Evolutionary conservation across 2,888 invertebrate species (phyloP), one percentile per base, ranked within the genome.

Genomic region (Drosophila gaucha): DNA sequence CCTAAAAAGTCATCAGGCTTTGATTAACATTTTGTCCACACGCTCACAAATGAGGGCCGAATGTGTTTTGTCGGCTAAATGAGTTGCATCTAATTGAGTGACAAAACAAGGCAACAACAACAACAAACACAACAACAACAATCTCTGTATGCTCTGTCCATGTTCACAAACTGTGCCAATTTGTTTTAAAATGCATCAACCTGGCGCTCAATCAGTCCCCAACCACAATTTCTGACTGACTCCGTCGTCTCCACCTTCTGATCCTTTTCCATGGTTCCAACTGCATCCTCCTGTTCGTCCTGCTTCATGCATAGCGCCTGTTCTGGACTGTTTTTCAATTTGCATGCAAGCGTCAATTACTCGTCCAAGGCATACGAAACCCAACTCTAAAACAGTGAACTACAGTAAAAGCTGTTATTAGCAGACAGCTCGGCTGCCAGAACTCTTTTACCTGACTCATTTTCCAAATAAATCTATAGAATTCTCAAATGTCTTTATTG

Each of bases 51-150:
- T 82, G 68, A 63, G 57, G 60, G 38, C 43, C 51, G 66, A 80
- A 73, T 69, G 67, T 50, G 60, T 64, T 43, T 36, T 43, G 56
- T 44, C 30, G 31, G 14, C 78, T 78, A 82, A 82, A 82, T 79
- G 82, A 85, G 82, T 82, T 82, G 82, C 83, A 79, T 72, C 88
- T 82, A 87, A 82, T 87, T 85, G 82, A 85, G 86, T 87, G 86
- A 87, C 86, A 80, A 80, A 85, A 85, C 75, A 71, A 43, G 65
- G 39, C 54, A 58, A 50, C 41, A 50, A 12, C 47, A 20, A 16
- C 50, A 44, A 8, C 31, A 35, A 36, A 39, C 18, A 43, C 16
- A 63, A 30, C 46, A 71, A 51, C 46, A 60, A 51, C 30, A 35
- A 33, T 41, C 31, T 10, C 26, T 33, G 10, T 1, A 26, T 28